A percentile compares a stretch with the other conserved stretches of the same genome.
Conservation (phyloP, 1,140 invertebrate species). For the Sminthurides bifidus region DNA sequence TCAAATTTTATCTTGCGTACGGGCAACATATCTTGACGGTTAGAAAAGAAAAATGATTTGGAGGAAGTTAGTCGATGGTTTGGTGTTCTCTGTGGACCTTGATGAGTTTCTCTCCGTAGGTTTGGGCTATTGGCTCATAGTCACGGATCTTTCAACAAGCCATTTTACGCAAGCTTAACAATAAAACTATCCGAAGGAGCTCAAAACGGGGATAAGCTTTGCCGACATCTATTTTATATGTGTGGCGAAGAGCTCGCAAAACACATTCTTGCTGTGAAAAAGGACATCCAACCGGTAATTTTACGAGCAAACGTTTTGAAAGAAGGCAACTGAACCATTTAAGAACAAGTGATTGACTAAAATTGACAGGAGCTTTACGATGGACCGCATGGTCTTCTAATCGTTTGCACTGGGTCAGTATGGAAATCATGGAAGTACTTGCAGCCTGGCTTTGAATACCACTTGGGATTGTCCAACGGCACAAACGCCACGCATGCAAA, state of each 20-base stretch:
- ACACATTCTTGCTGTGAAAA: constrained; percentile 56
- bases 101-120: constrained; percentile 35
- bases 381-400: constrained; percentile 51
- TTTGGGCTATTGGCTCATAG: constrained; percentile 57
- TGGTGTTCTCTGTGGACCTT: too few species aligned
- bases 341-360: not conserved
- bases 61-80: too few species aligned
- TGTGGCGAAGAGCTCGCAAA: constrained; percentile 63
- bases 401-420: constrained; percentile 89
- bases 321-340: not conserved
- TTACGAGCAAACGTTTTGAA: not conserved
- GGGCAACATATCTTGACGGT: too few species aligned
- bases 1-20: too few species aligned
- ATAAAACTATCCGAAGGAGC: constrained; percentile 57
- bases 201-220: constrained; percentile 56
- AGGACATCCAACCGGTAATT: constrained; percentile 51
- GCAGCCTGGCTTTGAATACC: constrained; percentile 50
- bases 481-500: constrained; percentile 40
- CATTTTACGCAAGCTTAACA: constrained; percentile 63
- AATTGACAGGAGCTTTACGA: constrained; percentile 33
- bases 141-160: constrained; percentile 75
- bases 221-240: constrained; percentile 57
- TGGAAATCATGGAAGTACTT: constrained; percentile 85
- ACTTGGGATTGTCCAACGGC: constrained; percentile 1
- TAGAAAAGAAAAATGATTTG: too few species aligned